phyloP scores from a whole-genome alignment of 2,797 vertebrate genomes.

The Sphenodon punctatus region DNA sequence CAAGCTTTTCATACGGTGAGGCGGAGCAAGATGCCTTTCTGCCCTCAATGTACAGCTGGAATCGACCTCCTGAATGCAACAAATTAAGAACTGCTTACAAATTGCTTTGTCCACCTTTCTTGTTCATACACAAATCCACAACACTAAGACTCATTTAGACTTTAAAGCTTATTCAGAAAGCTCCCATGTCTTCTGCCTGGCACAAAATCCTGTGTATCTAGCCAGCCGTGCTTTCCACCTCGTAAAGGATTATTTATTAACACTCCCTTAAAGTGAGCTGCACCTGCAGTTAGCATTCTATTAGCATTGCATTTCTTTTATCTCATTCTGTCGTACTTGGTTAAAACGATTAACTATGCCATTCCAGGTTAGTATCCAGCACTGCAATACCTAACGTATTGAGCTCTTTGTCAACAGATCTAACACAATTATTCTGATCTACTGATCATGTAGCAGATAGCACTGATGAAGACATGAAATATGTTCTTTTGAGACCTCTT shows the following conservation, averaged over 20 bases:
- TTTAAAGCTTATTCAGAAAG: no score
- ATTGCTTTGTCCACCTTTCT: not conserved
- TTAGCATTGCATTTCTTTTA: not conserved
- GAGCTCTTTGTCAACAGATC: conserved; percentile 15
- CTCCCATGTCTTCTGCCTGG: no score
- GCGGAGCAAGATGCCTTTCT: not conserved
- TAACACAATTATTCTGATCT: conserved; percentile 32
- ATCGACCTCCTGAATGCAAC: not conserved
- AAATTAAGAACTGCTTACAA: no score
- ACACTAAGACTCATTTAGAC: not conserved
- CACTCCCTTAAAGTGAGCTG: not conserved
- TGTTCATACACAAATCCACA: not conserved
- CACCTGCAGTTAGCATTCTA: not conserved
- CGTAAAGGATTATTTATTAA: not conserved
- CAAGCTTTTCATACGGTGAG: not conserved
- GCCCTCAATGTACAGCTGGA: not conserved
- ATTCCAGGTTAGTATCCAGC: not conserved
- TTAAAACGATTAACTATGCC: not conserved
- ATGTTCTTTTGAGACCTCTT: conserved; percentile 3
- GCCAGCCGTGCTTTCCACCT: not conserved
- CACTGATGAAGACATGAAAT: conserved; percentile 9
- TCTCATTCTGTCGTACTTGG: not conserved
- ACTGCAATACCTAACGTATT: not conserved
- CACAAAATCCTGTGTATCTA: not conserved
- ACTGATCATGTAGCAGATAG: not conserved